Evolutionary conservation across 1,140 invertebrate genomes (phyloP).

Genomic region (Bemisia tabaci): DNA sequence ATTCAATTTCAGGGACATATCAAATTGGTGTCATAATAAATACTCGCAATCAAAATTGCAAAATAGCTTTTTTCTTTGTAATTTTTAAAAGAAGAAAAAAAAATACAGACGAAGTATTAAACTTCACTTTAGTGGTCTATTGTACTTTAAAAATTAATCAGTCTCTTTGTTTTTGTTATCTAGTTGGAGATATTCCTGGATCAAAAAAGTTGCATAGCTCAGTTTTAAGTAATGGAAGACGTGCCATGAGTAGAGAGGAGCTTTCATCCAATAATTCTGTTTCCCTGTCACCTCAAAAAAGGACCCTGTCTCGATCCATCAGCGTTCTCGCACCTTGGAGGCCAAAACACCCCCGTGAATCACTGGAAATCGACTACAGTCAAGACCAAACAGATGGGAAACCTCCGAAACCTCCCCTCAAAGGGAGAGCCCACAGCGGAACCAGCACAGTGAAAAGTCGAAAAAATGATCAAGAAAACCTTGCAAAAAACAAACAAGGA

Average conservation of each 20-base stretch:
- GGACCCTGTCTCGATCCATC: conserved; percentile 64
- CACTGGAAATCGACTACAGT: not conserved
- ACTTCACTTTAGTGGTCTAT: no score
- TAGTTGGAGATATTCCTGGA: conserved; percentile 57
- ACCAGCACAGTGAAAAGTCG: not conserved
- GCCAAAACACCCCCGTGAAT: conserved; percentile 44
- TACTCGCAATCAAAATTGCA: no score
- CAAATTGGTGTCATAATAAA: no score
- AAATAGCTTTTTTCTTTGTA: no score
- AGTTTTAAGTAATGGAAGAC: conserved; percentile 27
- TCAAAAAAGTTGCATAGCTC: conserved; percentile 39
- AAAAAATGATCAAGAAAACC: not conserved
- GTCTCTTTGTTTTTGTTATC: conserved; percentile 20
- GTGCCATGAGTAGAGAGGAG: conserved; percentile 52
- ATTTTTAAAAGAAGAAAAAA: no score
- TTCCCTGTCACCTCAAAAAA: conserved; percentile 44
- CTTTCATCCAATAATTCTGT: conserved; percentile 43
- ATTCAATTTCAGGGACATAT: no score
- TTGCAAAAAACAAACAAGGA: not conserved
- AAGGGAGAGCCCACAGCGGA: not conserved
- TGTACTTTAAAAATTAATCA: no score
- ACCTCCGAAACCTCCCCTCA: not conserved
- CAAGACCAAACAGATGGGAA: not conserved
- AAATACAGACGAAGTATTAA: no score
- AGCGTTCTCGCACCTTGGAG: conserved; percentile 72